Conservation (phyloP, 2,888 invertebrate species). For the Limnephilus lunatus region DNA sequence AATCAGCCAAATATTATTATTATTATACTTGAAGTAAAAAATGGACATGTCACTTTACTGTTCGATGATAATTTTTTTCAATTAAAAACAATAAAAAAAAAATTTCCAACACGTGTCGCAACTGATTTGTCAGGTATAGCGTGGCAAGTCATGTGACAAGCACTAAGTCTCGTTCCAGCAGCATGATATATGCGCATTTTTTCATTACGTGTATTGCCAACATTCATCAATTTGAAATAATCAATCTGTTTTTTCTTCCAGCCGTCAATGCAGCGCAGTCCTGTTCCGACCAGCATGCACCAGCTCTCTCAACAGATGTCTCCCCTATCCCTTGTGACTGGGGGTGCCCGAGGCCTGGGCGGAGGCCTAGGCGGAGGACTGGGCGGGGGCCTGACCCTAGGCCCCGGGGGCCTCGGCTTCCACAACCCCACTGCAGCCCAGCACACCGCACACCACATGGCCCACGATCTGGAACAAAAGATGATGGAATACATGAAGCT, state of each 20-base stretch:
- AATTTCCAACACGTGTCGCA: too few species aligned
- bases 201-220: background rate
- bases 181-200: too few species aligned
- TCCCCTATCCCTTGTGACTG: slow-evolving; percentile 85
- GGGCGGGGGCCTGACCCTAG: slow-evolving; percentile 77
- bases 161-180: too few species aligned
- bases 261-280: slow-evolving; percentile 78
- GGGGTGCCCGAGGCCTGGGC: slow-evolving; percentile 69
- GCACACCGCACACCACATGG: slow-evolving; percentile 80
- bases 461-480: slow-evolving; percentile 86
- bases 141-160: too few species aligned
- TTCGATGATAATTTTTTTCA: too few species aligned
- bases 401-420: slow-evolving; percentile 70
- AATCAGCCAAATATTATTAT: too few species aligned
- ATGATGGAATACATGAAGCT: slow-evolving; percentile 89
- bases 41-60: too few species aligned
- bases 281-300: slow-evolving; percentile 77
- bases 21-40: too few species aligned
- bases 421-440: slow-evolving; percentile 73
- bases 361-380: slow-evolving; percentile 74
- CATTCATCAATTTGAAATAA: slow-evolving; percentile 17
- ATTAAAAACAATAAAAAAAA: too few species aligned
- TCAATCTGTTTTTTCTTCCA: slow-evolving; percentile 68
- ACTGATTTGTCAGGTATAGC: too few species aligned
- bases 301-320: slow-evolving; percentile 82